Evolutionary conservation across 2,888 invertebrate genomes (phyloP).

Genomic region (Phaonia tiefii): DNA sequence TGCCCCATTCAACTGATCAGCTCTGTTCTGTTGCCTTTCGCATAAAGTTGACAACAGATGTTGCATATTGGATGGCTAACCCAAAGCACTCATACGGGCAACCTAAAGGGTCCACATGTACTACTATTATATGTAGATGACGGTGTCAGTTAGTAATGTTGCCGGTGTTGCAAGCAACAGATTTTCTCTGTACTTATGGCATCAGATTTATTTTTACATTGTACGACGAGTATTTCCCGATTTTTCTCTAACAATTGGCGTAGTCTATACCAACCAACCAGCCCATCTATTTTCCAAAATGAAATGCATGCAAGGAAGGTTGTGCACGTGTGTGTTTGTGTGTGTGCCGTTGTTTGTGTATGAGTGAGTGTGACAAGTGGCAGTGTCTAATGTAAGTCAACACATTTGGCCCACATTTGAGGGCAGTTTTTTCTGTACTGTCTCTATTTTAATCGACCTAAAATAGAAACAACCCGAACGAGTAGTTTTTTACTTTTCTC

Average conservation of each 20-base stretch:
- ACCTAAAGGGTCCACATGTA: constrained; percentile 45
- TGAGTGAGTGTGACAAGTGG: constrained; percentile 41
- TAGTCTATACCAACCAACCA: too few relatives aligned
- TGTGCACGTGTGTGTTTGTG: background rate
- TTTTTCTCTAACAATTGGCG: constrained; percentile 68
- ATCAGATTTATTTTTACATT: constrained; percentile 27
- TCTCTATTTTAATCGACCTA: constrained; percentile 66
- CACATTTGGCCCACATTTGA: constrained; percentile 66
- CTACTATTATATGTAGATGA: too few relatives aligned
- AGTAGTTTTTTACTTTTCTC: background rate
- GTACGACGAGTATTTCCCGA: too few relatives aligned
- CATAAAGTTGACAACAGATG: background rate
- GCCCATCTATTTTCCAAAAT: too few relatives aligned
- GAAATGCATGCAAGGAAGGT: too few relatives aligned
- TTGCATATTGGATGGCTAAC: background rate
- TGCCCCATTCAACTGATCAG: constrained; percentile 9
- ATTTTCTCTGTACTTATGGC: constrained; percentile 38
- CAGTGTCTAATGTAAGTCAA: constrained; percentile 64
- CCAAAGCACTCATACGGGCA: constrained; percentile 45
- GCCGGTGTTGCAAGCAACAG: constrained; percentile 61
- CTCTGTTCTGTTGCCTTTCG: background rate
- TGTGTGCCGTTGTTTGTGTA: constrained; percentile 9
- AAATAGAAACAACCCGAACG: constrained; percentile 62
- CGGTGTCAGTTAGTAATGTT: constrained; percentile 3
- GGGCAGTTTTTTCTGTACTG: constrained; percentile 36